phyloP scores from a whole-genome alignment of 2,113 vertebrate genomes.

The Dicentrarchus labrax region DNA sequence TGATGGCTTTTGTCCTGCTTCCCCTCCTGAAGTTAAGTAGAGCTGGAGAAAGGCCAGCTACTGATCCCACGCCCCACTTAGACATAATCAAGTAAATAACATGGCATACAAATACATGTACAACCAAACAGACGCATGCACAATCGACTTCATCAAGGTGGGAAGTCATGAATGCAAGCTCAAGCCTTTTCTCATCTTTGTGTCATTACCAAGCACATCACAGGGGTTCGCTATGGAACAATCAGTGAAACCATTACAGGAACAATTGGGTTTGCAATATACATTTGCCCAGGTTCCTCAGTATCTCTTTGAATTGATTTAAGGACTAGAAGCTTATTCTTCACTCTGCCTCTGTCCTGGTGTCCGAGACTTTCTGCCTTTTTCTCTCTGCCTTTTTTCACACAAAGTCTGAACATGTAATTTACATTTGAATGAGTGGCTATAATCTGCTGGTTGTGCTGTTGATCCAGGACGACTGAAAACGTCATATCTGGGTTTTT shows the following conservation, averaged over 20 bases:
- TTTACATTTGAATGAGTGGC: conserved; percentile 58
- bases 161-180: conserved; percentile 14
- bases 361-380: conserved; percentile 18
- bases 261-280: conserved; percentile 52
- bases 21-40: conserved; percentile 78
- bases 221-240: conserved; percentile 17
- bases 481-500: conserved; percentile 17
- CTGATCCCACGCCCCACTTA: conserved; percentile 77
- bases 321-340: conserved; percentile 40
- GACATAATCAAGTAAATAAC: conserved; percentile 79
- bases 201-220: conserved; percentile 31
- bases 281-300: conserved; percentile 41
- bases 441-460: conserved; percentile 33
- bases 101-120: conserved; percentile 47
- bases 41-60: conserved; percentile 79
- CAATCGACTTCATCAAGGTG: conserved; percentile 32
- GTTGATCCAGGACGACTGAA: conserved; percentile 22
- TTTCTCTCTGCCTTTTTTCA: conserved; percentile 13
- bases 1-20: conserved; percentile 79
- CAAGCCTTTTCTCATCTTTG: conserved; percentile 20
- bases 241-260: conserved; percentile 57
- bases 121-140: conserved; percentile 36
- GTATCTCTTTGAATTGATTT: conserved; percentile 59
- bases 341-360: conserved; percentile 35
- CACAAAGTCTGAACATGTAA: conserved; percentile 43